phyloP scores from a whole-genome alignment of 2,888 invertebrate species.

The Machimus rusticus region DNA sequence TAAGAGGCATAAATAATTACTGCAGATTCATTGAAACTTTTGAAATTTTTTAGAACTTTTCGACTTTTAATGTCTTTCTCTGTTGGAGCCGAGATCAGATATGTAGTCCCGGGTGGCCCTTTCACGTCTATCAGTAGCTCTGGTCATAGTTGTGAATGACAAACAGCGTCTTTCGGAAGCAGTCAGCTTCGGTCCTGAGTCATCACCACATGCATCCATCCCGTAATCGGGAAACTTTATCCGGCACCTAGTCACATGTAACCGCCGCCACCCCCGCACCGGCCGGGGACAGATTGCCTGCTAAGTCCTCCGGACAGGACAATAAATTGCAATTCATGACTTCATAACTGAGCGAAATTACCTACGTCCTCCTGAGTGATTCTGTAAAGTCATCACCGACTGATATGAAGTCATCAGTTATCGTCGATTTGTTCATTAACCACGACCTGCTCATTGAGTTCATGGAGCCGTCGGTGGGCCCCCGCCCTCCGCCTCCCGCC shows the following conservation, averaged over 20 bases:
- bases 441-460: slow-evolving; percentile 25
- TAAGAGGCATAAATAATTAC: no score
- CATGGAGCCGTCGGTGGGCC: background rate
- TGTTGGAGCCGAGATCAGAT: background rate
- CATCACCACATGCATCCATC: slow-evolving; percentile 25
- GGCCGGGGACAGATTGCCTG: slow-evolving; percentile 7
- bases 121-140: background rate
- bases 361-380: slow-evolving; percentile 18
- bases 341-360: slow-evolving; percentile 36
- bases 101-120: background rate
- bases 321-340: slow-evolving; percentile 39
- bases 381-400: slow-evolving; percentile 31
- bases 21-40: background rate
- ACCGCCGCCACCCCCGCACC: background rate
- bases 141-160: background rate
- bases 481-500: background rate
- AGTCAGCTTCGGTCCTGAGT: background rate
- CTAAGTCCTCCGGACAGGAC: slow-evolving; percentile 4
- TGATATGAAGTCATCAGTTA: slow-evolving; percentile 46
- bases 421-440: slow-evolving; percentile 43
- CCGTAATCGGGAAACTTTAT: slow-evolving; percentile 1
- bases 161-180: background rate
- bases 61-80: background rate
- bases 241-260: slow-evolving; percentile 9
- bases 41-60: background rate